Conservation (phyloP, 2,797 vertebrate genomes). For the Sebastes kiyomatsui region DNA sequence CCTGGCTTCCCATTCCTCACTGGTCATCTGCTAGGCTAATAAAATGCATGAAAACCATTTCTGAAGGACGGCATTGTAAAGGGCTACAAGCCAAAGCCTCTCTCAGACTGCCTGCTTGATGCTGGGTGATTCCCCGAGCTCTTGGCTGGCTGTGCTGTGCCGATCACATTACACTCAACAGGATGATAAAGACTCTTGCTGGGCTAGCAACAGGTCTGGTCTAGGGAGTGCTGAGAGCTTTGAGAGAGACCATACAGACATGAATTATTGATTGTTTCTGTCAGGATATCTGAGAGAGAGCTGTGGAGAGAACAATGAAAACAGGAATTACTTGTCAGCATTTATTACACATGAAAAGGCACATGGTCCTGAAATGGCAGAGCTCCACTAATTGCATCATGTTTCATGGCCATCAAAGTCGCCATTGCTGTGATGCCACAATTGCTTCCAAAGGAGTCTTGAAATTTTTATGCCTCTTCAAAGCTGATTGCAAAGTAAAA, state of each 20-base stretch:
- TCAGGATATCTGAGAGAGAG: slow-evolving; percentile 26
- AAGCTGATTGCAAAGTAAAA: neutral
- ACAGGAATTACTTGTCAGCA: neutral
- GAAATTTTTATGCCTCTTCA: neutral
- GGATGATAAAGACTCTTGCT: slow-evolving; percentile 55
- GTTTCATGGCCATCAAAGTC: neutral
- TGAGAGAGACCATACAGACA: slow-evolving; percentile 19
- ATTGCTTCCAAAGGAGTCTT: neutral
- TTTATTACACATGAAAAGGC: neutral
- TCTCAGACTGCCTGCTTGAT: slow-evolving; percentile 40
- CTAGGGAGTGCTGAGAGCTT: slow-evolving; percentile 34
- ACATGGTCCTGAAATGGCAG: neutral
- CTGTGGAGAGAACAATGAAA: slow-evolving; percentile 13
- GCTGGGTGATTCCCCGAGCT: slow-evolving; percentile 58
- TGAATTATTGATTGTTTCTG: slow-evolving; percentile 44
- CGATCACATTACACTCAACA: slow-evolving; percentile 66
- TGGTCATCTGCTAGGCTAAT: slow-evolving; percentile 55
- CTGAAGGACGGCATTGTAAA: slow-evolving; percentile 53
- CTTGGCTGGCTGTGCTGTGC: slow-evolving; percentile 54
- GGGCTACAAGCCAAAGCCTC: slow-evolving; percentile 55
- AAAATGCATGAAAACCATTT: slow-evolving; percentile 60
- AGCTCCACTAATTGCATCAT: neutral
- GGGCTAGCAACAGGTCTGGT: slow-evolving; percentile 36
- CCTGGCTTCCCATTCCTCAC: slow-evolving; percentile 21
- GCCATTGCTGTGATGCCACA: neutral